Evolutionary conservation across 2,888 invertebrate species (phyloP).

Genomic region (Allophyes oxyacanthae): DNA sequence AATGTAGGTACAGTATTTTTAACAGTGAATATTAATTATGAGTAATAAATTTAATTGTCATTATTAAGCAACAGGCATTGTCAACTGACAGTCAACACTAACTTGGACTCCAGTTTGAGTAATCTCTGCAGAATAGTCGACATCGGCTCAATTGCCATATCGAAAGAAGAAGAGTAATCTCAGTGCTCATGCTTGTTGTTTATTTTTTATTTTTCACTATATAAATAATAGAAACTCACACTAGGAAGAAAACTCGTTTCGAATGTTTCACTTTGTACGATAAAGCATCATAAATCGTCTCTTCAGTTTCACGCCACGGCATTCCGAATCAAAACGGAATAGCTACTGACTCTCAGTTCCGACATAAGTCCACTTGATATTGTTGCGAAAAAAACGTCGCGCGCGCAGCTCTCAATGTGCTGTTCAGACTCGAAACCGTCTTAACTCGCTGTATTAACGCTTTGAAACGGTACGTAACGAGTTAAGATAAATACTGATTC

Average conservation of each 20-base stretch:
- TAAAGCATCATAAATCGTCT: conserved; percentile 55
- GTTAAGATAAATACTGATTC: conserved; percentile 25
- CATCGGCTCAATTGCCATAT: too few species aligned
- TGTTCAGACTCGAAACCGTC: conserved; percentile 30
- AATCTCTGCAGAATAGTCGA: too few species aligned
- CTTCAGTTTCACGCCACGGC: conserved; percentile 54
- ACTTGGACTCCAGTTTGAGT: not conserved
- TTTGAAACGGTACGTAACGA: conserved; percentile 29
- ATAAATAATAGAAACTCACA: conserved; percentile 45
- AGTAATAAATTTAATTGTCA: not conserved
- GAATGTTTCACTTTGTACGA: conserved; percentile 57
- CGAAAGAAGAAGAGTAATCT: too few species aligned
- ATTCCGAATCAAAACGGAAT: conserved; percentile 35
- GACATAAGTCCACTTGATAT: conserved; percentile 30
- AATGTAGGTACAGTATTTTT: too few species aligned
- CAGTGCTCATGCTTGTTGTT: not conserved
- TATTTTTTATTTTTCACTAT: not conserved
- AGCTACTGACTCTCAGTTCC: conserved; percentile 22
- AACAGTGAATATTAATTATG: too few species aligned
- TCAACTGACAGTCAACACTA: not conserved
- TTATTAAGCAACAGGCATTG: not conserved
- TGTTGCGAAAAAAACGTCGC: conserved; percentile 31
- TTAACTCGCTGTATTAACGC: conserved; percentile 30
- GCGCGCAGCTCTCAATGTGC: conserved; percentile 34
- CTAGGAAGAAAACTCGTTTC: conserved; percentile 55